Conservation (phyloP, 1,140 invertebrate species). For the Laupala kohalensis region DNA sequence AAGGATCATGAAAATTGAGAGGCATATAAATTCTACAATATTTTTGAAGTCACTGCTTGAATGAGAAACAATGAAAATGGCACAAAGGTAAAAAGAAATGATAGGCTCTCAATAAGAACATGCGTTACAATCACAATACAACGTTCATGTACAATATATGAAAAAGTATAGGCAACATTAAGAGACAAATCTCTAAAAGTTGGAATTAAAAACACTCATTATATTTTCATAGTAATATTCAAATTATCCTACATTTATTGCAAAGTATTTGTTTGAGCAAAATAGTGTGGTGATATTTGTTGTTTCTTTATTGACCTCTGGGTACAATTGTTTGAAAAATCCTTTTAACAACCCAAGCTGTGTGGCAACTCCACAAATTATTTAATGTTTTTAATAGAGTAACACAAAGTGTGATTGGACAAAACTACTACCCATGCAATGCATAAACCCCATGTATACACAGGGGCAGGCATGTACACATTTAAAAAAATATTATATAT, state of each 20-base stretch:
- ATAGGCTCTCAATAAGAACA: too few species aligned
- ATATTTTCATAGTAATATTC: not conserved
- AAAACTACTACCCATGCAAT: too few species aligned
- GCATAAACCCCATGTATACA: not conserved
- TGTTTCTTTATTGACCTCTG: not conserved
- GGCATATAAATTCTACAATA: not conserved
- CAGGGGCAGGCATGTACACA: not conserved
- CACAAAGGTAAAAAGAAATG: too few species aligned
- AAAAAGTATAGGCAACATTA: not conserved
- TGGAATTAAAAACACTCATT: not conserved
- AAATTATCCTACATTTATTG: not conserved
- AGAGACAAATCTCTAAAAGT: not conserved
- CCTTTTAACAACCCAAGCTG: not conserved
- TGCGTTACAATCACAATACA: too few species aligned
- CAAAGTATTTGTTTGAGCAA: not conserved
- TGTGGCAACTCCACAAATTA: not conserved
- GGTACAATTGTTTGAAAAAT: not conserved
- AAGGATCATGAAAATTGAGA: not conserved
- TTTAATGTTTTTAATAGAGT: not conserved
- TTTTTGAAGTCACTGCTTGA: not conserved
- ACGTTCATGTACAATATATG: not conserved
- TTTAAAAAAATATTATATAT: not conserved
- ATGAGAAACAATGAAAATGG: too few species aligned
- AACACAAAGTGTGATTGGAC: too few species aligned
- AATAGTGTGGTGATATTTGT: not conserved